Percentiles rank a stretch among this genome's conserved stretches.
Evolutionary conservation across 2,113 vertebrate genomes (phyloP).

Genomic region (Andinoacara biseriatus): DNA sequence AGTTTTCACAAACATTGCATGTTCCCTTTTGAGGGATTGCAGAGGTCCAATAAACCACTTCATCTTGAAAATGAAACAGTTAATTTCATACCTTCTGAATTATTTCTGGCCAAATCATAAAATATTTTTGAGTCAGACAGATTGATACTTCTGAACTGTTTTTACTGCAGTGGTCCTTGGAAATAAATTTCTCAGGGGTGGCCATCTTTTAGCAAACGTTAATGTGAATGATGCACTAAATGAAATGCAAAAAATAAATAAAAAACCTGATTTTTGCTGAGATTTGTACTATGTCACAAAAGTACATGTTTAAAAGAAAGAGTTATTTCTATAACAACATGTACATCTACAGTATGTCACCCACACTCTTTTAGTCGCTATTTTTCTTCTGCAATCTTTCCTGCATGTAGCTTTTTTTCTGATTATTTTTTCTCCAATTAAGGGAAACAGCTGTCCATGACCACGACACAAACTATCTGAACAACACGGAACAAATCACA

Average conservation of each 20-base stretch:
- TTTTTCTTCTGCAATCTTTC: background rate
- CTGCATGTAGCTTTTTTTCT: background rate
- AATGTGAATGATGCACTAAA: background rate
- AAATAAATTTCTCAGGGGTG: background rate
- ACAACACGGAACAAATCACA: background rate
- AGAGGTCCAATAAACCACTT: constrained; percentile 1
- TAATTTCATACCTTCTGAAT: background rate
- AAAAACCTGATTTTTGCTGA: background rate
- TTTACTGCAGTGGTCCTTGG: background rate
- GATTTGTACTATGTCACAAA: background rate
- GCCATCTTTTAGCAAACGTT: background rate
- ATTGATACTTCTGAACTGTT: background rate
- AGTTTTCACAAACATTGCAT: background rate
- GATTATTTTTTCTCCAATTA: background rate
- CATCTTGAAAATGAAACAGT: constrained; percentile 14
- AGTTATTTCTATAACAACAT: background rate
- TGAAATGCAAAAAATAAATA: background rate
- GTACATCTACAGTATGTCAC: background rate
- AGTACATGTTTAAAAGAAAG: background rate
- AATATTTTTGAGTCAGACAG: background rate
- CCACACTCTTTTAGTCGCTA: background rate
- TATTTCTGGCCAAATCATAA: background rate
- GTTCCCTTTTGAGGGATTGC: background rate
- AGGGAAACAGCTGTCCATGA: background rate
- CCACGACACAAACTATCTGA: background rate